phyloP scores from a whole-genome alignment of 2,113 vertebrate species.

The Riparia riparia region DNA sequence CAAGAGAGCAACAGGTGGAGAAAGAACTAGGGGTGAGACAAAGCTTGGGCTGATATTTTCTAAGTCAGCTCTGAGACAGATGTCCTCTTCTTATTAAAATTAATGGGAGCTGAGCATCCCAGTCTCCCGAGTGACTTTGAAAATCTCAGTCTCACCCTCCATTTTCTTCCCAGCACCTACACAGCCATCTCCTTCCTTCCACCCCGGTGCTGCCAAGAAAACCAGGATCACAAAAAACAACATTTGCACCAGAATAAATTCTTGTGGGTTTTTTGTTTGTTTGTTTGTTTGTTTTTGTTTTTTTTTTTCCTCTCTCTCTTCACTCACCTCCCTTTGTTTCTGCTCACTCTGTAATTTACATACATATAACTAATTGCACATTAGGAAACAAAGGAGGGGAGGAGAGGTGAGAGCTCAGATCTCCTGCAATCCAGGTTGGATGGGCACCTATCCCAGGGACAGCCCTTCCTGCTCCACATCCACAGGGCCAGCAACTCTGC shows the following conservation, averaged over 20 bases:
- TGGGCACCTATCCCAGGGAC: not conserved
- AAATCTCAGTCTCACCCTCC: not conserved
- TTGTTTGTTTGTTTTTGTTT: too few relatives aligned
- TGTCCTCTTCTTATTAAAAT: slow-evolving; percentile 66
- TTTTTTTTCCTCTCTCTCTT: not conserved
- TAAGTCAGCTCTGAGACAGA: slow-evolving; percentile 45
- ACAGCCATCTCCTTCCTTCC: not conserved
- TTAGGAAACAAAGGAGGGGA: not conserved
- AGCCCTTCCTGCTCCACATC: not conserved
- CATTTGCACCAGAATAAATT: not conserved
- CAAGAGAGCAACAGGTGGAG: slow-evolving; percentile 12
- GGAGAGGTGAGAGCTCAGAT: not conserved
- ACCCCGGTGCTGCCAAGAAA: not conserved
- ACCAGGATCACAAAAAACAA: not conserved
- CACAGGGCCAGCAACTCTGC: not conserved
- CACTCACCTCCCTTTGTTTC: not conserved
- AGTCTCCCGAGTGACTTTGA: slow-evolving; percentile 44
- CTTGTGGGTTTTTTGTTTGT: not conserved
- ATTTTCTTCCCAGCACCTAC: not conserved
- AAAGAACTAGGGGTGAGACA: slow-evolving; percentile 18
- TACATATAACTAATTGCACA: not conserved
- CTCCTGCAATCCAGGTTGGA: not conserved
- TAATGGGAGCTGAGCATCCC: slow-evolving; percentile 35
- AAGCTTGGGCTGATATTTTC: slow-evolving; percentile 61
- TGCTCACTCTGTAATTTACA: not conserved